A percentile compares a stretch with the other conserved stretches of the same genome.
Evolutionary conservation across 2,888 invertebrate species (phyloP).

Genomic region (Synanthedon formicaeformis): DNA sequence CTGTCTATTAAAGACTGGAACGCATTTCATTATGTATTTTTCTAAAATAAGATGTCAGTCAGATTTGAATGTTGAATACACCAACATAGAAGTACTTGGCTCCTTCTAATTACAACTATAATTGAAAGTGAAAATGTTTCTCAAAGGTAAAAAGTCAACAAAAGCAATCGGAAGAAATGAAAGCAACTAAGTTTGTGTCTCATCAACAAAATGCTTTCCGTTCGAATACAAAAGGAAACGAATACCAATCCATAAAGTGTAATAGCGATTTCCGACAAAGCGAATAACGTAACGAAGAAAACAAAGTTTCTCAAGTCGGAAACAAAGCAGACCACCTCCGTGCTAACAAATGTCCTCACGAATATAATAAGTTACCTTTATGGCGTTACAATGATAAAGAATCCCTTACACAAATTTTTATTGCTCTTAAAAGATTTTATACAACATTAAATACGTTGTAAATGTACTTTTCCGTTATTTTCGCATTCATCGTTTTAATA

Average conservation of each 20-base stretch:
- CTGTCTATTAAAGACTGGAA: too few species aligned
- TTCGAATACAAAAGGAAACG: conserved; percentile 28
- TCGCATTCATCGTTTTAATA: too few species aligned
- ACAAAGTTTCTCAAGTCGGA: conserved; percentile 39
- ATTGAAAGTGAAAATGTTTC: neutral
- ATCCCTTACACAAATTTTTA: conserved; percentile 23
- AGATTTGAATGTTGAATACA: too few species aligned
- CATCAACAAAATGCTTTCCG: conserved; percentile 30
- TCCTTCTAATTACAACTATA: too few species aligned
- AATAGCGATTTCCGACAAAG: conserved; percentile 33
- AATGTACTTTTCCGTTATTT: too few species aligned
- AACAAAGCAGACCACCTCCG: conserved; percentile 45
- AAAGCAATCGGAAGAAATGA: conserved; percentile 17
- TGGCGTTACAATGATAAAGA: conserved; percentile 11
- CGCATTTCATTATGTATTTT: too few species aligned
- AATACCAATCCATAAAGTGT: conserved; percentile 40
- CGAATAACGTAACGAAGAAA: conserved; percentile 36
- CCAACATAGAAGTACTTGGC: too few species aligned
- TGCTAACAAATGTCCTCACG: conserved; percentile 35
- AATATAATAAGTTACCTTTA: conserved; percentile 36
- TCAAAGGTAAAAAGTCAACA: conserved; percentile 8
- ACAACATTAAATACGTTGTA: too few species aligned
- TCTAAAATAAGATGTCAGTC: too few species aligned
- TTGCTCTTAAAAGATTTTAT: neutral
- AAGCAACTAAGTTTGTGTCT: conserved; percentile 24